phyloP scores from a whole-genome alignment of 2,113 vertebrate genomes.

The Lynx canadensis region DNA sequence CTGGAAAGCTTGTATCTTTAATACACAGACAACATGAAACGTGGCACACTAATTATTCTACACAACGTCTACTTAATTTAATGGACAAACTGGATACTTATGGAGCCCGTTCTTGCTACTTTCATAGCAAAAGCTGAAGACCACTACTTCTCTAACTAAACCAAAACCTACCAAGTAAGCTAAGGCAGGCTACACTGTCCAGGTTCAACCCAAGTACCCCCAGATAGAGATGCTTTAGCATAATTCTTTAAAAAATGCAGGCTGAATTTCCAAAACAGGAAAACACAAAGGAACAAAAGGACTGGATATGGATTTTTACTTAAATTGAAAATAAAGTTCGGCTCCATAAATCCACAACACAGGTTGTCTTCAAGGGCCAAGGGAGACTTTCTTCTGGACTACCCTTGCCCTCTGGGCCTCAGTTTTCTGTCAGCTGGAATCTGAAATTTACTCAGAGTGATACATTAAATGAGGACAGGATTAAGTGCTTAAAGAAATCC shows the following conservation, averaged over 20 bases:
- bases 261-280: background rate
- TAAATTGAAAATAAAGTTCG: conserved; percentile 12
- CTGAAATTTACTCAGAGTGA: conserved; percentile 64
- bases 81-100: background rate
- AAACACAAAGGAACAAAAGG: background rate
- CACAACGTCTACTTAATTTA: background rate
- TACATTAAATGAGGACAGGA: conserved; percentile 50
- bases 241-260: background rate
- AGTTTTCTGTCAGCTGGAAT: conserved; percentile 51
- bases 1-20: background rate
- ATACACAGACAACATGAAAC: background rate
- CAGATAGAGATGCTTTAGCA: background rate
- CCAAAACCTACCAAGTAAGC: background rate
- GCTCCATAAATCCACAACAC: background rate
- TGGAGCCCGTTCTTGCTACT: background rate
- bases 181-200: background rate
- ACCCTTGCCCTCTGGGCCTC: conserved; percentile 34
- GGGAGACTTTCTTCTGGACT: background rate
- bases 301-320: background rate
- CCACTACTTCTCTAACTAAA: background rate
- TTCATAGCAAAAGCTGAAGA: background rate
- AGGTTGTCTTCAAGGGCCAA: background rate
- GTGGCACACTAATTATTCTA: background rate
- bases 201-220: background rate
- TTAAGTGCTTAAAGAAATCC: conserved; percentile 75